phyloP scores from a whole-genome alignment of 2,113 vertebrate species.

The Pelecanus crispus region DNA sequence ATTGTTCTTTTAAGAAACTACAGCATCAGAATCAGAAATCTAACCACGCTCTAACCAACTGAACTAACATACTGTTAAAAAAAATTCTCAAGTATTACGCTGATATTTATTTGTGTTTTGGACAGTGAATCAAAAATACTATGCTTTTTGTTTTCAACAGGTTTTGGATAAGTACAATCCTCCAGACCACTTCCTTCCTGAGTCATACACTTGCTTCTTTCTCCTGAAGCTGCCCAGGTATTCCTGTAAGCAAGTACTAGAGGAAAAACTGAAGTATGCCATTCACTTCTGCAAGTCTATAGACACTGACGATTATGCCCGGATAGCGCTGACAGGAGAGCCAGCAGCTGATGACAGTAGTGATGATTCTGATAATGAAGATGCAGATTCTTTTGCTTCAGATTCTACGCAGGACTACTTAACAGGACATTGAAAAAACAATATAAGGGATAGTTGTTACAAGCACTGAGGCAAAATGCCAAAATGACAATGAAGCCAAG shows the following conservation, averaged over 20 bases:
- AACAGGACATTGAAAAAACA: conserved; percentile 84
- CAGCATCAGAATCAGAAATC: background rate
- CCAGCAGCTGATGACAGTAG: conserved; percentile 93
- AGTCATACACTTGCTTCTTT: conserved; percentile 99
- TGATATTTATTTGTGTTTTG: background rate
- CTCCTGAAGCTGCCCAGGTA: conserved; percentile 96
- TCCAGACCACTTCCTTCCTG: conserved; percentile 96
- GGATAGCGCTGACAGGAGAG: conserved; percentile 93
- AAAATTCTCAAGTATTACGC: background rate
- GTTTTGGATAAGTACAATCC: conserved; percentile 98
- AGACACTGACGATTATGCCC: conserved; percentile 97
- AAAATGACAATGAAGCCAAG: conserved; percentile 11
- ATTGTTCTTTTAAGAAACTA: background rate
- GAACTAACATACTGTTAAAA: background rate
- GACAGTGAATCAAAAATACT: background rate
- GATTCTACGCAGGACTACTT: conserved; percentile 98
- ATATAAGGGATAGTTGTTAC: background rate
- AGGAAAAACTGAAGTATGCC: conserved; percentile 97
- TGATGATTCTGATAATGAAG: conserved; percentile 95
- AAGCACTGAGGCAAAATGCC: conserved; percentile 24
- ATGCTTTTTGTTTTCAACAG: conserved; percentile 56
- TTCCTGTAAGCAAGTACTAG: conserved; percentile 94
- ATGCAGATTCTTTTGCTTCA: conserved; percentile 96
- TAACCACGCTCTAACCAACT: too few species aligned
- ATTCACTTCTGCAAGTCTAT: conserved; percentile 99